Conservation (phyloP, 53 echinoderm and acorn worm genomes). For the Patiria pectinifera region DNA sequence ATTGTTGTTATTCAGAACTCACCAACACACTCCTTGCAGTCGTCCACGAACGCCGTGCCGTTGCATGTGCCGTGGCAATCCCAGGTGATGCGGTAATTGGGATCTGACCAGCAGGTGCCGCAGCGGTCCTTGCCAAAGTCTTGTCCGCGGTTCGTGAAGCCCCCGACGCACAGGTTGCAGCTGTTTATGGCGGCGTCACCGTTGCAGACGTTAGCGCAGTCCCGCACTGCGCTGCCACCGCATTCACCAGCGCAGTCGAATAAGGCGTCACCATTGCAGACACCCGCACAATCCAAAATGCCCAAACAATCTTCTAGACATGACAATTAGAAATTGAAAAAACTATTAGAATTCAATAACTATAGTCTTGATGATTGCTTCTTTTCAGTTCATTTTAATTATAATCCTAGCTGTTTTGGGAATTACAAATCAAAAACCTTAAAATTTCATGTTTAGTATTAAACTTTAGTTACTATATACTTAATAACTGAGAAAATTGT, state of each 20-base stretch:
- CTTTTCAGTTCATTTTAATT: no score
- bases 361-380: no score
- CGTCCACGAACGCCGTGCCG: conserved; percentile 75
- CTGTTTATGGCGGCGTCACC: conserved; percentile 68
- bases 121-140: conserved; percentile 62
- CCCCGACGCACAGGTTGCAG: conserved; percentile 69
- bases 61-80: conserved; percentile 84
- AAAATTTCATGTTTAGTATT: no score
- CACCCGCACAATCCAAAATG: conserved; percentile 66
- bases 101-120: conserved; percentile 54
- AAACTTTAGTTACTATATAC: no score
- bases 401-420: no score
- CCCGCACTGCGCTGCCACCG: conserved; percentile 58
- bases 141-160: conserved; percentile 34
- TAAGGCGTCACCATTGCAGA: conserved; percentile 68
- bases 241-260: conserved; percentile 71
- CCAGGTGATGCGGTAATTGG: conserved; percentile 54
- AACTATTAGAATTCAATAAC: neutral
- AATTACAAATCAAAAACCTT: no score
- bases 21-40: conserved; percentile 83
- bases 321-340: neutral
- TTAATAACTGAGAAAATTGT: no score
- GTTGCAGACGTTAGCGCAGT: conserved; percentile 72
- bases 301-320: neutral
- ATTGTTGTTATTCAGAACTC: neutral